Evolutionary conservation across 2,797 vertebrate genomes (phyloP), one percentile per base, ranked within the genome.

Genomic region (Onychomys torridus): DNA sequence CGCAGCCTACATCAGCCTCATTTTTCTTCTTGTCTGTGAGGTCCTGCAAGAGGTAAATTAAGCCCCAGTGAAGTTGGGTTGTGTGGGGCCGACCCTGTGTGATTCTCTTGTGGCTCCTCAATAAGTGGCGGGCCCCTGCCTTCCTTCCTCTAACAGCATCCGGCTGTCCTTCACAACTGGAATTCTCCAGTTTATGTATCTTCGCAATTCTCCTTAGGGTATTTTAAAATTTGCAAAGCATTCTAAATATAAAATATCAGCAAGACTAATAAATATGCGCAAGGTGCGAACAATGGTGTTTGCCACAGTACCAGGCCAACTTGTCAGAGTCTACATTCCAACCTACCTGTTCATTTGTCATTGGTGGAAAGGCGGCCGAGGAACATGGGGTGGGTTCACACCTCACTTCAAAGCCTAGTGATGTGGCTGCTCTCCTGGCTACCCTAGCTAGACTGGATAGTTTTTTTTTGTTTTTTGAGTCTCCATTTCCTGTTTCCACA

Each of bases 141-240:
- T 17, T 19, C 49, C 85, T 67, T 23, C 29, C 59, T n/a, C 13
- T 34, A 46, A 12, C 46, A 82, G 32, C n/a, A 5, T 73, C 21
- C 0, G 63, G 25, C 67, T 90, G 32, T 63, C 55, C 49, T 37
- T 61, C 67, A 34, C 16, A 34, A 19, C 25, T 71, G 34, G 25
- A 55, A 32, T 81, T 75, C 81, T 94, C 25, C 52, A 49, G 27
- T 63, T 71, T 90, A 4, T 81, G 49, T 78, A 52, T 52, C 29
- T 87, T 91, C 71, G 91, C 81, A 29, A 77, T 82, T 93, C 92
- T 95, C 49, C 55, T 90, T 46, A 29, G 27, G 13, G 6, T 65
- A 59, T 49, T 73, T 90, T 91, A 86, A 19, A 65, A 59, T 96
- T 96, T 87, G n/a, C n/a, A 85, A 87, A 81, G 49, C 55, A 79